Percentiles rank a stretch among this genome's conserved stretches.
Evolutionary conservation across 2,888 invertebrate genomes (phyloP).

Genomic region (Pharmacophagus antenor): DNA sequence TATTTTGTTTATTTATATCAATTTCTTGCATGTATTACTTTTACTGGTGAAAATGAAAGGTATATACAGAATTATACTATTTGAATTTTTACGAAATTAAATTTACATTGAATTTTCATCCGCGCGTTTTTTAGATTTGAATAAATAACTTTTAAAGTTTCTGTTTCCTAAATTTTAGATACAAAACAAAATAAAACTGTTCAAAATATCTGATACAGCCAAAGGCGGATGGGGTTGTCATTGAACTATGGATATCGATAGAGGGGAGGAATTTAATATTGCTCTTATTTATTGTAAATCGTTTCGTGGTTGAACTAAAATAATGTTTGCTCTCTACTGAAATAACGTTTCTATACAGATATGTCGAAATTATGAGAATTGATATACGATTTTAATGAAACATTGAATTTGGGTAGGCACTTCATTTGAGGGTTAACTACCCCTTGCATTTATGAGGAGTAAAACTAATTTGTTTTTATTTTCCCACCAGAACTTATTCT

Average conservation of each 20-base stretch:
- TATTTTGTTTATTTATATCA: too few species aligned
- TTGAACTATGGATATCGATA: constrained; percentile 75
- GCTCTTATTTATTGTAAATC: constrained; percentile 79
- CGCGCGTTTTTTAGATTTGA: too few species aligned
- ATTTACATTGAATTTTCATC: too few species aligned
- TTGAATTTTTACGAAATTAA: too few species aligned
- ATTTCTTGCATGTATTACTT: too few species aligned
- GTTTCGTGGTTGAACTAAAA: constrained; percentile 64
- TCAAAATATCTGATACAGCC: constrained; percentile 58
- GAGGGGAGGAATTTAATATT: constrained; percentile 76
- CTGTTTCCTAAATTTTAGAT: not conserved
- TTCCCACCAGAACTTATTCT: too few species aligned
- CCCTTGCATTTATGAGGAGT: too few species aligned
- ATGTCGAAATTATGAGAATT: not conserved
- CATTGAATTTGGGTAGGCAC: not conserved
- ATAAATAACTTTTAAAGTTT: too few species aligned
- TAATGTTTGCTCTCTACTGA: constrained; percentile 47
- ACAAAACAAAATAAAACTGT: constrained; percentile 43
- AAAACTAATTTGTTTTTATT: too few species aligned
- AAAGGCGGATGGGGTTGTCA: constrained; percentile 64
- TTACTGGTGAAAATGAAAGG: too few species aligned
- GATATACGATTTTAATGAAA: not conserved
- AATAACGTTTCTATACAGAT: not conserved
- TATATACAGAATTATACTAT: too few species aligned
- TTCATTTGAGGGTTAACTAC: too few species aligned